Evolutionary conservation across 2,113 vertebrate genomes (phyloP), one percentile per base, ranked within the genome.

Genomic region (Stigmatopora argus): DNA sequence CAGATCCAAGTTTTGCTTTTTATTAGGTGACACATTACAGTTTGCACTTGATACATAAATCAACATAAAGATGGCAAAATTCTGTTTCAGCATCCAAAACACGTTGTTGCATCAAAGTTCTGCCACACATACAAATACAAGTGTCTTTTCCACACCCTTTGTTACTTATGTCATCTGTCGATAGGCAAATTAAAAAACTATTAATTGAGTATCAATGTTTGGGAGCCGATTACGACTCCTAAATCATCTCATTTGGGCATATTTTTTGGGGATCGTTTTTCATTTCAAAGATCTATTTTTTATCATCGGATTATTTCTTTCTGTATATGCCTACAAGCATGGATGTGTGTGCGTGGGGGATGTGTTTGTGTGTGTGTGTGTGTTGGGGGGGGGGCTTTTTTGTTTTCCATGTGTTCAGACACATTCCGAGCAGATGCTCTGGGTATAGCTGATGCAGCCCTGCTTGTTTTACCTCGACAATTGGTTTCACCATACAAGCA

Each of bases 191-290:
- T 56, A 68, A 74, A 70, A 78, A 87, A 87, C 83, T 87, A 87
- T 87, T 86, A 87, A 89, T 89, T 85, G 80, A 86, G 78, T 86
- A 80, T 82, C 64, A 72, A 82, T 77, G 71, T 77, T 85, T 70
- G 67, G 74, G 74, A 78, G 69, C 64, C 69, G 74, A 78, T 73
- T 71, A 84, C 72, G 75, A 69, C 71, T 79, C 78, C 78, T 70
- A 73, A 68, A 73, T 81, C 62, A 52, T 83, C 65, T 81, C 57
- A 66, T 79, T 77, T 73, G 57, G 55, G 46, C 70, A 67, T 57
- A 67, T 82, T 77, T 72, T 66, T 68, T 78, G 75, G 70, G 48
- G 6, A 70, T 61, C 76, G 3, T 62, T 78, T 72, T 62, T 5
- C 1, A 17, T 74, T n/a, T 51, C 48, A 74, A 70, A 51, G 53